These are phyloP conservation scores for Tolypeutes matacus DNA, from an alignment of 2,797 vertebrate species.

Conservation along the genomic window DNA sequence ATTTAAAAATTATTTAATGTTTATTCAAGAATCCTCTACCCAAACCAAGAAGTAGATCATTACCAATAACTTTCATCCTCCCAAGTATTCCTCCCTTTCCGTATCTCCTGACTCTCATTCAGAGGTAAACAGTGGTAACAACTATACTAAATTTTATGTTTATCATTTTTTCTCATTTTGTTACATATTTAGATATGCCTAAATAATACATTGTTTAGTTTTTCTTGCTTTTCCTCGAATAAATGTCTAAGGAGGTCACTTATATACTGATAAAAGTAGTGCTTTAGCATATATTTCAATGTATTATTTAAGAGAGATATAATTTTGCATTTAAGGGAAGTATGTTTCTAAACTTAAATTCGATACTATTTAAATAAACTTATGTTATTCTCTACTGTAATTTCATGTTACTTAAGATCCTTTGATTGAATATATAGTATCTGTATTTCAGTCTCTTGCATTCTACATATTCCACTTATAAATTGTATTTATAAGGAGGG, in stretches of 20 bases:
- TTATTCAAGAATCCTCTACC: background rate
- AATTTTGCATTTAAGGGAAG: constrained; percentile 29
- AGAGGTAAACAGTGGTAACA: background rate
- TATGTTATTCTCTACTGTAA: background rate
- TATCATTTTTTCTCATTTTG: background rate
- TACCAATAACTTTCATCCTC: background rate
- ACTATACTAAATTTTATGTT: constrained; percentile 3
- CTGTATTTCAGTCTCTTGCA: background rate
- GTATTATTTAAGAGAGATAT: background rate
- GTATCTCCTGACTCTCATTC: background rate
- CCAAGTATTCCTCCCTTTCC: background rate
- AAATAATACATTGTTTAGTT: background rate
- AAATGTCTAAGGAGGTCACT: background rate
- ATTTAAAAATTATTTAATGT: background rate
- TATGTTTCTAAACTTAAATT: constrained; percentile 48
- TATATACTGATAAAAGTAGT: constrained; percentile 1
- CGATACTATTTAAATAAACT: constrained; percentile 22
- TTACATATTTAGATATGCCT: background rate
- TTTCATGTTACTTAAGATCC: constrained; percentile 33
- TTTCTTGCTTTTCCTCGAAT: constrained; percentile 18
- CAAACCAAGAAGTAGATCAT: background rate
- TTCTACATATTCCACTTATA: constrained; percentile 9
- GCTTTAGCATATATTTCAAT: constrained; percentile 37
- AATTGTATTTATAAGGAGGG: background rate
- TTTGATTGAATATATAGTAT: background rate